Evolutionary conservation across 2,888 invertebrate species (phyloP), one percentile per base, ranked within the genome.

Genomic region (Macrosiphum euphorbiae): DNA sequence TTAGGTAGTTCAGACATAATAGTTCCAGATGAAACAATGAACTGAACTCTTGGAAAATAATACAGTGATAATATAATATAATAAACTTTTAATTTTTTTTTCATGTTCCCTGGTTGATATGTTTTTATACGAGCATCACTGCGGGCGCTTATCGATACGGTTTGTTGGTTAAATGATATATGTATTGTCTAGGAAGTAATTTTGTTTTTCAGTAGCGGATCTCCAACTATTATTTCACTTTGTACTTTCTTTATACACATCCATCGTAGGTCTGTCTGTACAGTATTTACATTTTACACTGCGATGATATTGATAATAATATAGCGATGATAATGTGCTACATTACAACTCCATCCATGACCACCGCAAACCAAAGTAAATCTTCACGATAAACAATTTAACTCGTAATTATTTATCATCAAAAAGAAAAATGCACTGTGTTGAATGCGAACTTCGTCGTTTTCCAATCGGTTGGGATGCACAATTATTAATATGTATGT

Each of bases 101-200:
- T 78, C 85, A 13, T 86, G 24, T 88, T 52, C 11, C 41, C 13
- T 16, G 26, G 16, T 41, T 28, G 24, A 88, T 11, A 88, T 44
- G 13, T 47, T 89, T 61, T 89, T 61, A 16, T 55, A 16, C 24
- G 44, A 61, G 16, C n/a, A n/a, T 20, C 55, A 52, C 47, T 47
- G 10, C 86, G 24, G 44, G n/a, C 44, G 44, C n/a, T 92, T 91
- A 44, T 61, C 44, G 61, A 87, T 61, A 85, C 85, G 91, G 55
- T 52, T 85, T 85, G 5, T 8, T n/a, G 85, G 28, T 84, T 28
- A n/a, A 41, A 41, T 26, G 41, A 55, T 85, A 26, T 35, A 52
- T n/a, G n/a, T 61, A 78, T 16, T 26, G 13, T 92, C 61, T 92
- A 92, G 87, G 87, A 92, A 92, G 92, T 92, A 86, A 87, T 92